Percentiles rank a stretch among this genome's conserved stretches.
Conservation (phyloP, 2,113 vertebrate species). For the Varanus komodoensis region DNA sequence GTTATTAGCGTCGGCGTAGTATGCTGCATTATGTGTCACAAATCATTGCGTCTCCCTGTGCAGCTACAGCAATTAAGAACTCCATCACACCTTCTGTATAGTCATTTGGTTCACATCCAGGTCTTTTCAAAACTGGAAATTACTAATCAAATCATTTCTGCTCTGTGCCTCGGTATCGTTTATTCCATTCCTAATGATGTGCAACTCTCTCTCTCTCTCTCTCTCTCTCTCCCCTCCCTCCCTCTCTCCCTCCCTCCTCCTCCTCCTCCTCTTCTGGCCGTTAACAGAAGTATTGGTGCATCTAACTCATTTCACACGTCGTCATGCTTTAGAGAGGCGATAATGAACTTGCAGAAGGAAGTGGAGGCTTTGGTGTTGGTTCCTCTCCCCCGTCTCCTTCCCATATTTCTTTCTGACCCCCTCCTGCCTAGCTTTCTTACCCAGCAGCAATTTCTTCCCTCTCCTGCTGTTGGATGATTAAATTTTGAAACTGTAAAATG, state of each 20-base stretch:
- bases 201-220: not conserved
- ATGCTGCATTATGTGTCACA: constrained; percentile 95
- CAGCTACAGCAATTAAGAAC: constrained; percentile 97
- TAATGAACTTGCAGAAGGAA: constrained; percentile 84
- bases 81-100: constrained; percentile 93
- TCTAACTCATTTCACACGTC: constrained; percentile 86
- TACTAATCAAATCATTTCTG: constrained; percentile 89
- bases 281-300: constrained; percentile 86
- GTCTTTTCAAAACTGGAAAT: constrained; percentile 94
- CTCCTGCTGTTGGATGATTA: constrained; percentile 80
- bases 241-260: not conserved
- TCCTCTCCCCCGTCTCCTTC: constrained; percentile 22
- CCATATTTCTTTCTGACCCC: not conserved
- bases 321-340: constrained; percentile 80
- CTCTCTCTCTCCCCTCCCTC: not conserved
- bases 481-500: constrained; percentile 82
- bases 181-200: constrained; percentile 76
- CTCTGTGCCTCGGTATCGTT: constrained; percentile 90
- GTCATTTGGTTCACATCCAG: constrained; percentile 94
- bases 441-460: constrained; percentile 69
- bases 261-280: constrained; percentile 79
- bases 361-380: constrained; percentile 69
- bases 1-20: constrained; percentile 95
- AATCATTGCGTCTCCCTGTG: constrained; percentile 97
- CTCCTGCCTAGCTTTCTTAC: constrained; percentile 20